phyloP scores from a whole-genome alignment of 2,113 vertebrate species.

The Istiophorus platypterus region DNA sequence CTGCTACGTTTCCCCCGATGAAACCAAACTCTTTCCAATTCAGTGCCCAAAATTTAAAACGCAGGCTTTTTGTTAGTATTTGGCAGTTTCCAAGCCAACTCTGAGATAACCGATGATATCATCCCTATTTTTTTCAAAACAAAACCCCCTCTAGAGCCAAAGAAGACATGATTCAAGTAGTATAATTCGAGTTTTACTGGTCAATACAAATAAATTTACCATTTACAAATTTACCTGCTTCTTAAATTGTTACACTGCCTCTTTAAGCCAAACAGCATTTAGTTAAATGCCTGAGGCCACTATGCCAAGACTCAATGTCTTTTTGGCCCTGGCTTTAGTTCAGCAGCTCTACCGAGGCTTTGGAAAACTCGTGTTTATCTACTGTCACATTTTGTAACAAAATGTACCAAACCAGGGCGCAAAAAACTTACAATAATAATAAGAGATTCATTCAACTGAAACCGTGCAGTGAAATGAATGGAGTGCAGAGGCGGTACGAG shows the following conservation, averaged over 20 bases:
- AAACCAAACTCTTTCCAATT: too few relatives aligned
- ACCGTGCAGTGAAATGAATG: neutral
- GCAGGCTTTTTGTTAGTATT: too few relatives aligned
- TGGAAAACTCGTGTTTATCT: neutral
- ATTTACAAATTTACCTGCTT: too few relatives aligned
- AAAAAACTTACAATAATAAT: neutral
- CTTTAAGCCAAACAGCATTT: neutral
- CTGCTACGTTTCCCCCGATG: neutral
- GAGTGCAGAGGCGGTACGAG: neutral
- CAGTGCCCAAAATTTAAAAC: too few relatives aligned
- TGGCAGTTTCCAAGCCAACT: too few relatives aligned
- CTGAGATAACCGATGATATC: too few relatives aligned
- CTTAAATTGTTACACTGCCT: neutral
- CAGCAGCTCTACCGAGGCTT: neutral
- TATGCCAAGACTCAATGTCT: neutral
- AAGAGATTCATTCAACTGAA: constrained; percentile 7
- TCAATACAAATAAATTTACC: neutral
- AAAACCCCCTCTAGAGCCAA: neutral
- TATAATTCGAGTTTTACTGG: too few relatives aligned
- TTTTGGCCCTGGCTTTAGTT: neutral
- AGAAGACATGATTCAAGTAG: neutral
- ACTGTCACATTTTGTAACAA: neutral
- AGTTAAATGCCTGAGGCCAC: neutral
- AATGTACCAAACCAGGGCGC: constrained; percentile 7
- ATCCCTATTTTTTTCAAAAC: neutral